Evolutionary conservation across 1,140 invertebrate genomes (phyloP).

Genomic region (Drosophila carrolli): DNA sequence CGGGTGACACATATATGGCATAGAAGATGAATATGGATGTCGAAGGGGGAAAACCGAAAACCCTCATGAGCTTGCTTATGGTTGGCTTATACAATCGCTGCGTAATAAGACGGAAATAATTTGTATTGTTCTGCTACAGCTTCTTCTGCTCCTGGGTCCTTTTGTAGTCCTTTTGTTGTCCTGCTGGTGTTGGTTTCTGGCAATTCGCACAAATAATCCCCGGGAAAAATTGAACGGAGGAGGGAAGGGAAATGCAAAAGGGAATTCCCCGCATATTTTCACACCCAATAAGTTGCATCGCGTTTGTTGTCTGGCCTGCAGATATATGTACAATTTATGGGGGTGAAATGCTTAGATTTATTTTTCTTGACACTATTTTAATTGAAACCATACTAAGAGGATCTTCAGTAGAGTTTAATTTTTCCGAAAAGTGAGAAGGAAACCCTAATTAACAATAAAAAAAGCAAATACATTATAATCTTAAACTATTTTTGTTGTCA

Average conservation of each 20-base stretch:
- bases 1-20: conserved; percentile 44
- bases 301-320: neutral
- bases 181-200: conserved; percentile 14
- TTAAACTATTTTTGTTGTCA: too few species aligned
- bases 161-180: conserved; percentile 20
- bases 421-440: too few species aligned
- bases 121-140: conserved; percentile 56
- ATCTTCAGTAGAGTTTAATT: too few species aligned
- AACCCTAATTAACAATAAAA: too few species aligned
- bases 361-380: neutral
- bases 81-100: conserved; percentile 70
- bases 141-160: conserved; percentile 4
- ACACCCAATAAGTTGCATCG: conserved; percentile 26
- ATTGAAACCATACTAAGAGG: neutral
- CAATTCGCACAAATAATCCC: conserved; percentile 32
- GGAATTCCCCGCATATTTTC: conserved; percentile 33
- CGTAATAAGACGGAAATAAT: conserved; percentile 80
- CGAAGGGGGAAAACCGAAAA: conserved; percentile 1
- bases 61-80: conserved; percentile 62
- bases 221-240: neutral
- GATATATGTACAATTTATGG: conserved; percentile 2
- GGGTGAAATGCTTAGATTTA: neutral
- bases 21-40: neutral
- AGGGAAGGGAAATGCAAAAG: conserved; percentile 20
- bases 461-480: too few species aligned